Evolutionary conservation across 2,113 vertebrate species (phyloP).

Genomic region (Meles meles): DNA sequence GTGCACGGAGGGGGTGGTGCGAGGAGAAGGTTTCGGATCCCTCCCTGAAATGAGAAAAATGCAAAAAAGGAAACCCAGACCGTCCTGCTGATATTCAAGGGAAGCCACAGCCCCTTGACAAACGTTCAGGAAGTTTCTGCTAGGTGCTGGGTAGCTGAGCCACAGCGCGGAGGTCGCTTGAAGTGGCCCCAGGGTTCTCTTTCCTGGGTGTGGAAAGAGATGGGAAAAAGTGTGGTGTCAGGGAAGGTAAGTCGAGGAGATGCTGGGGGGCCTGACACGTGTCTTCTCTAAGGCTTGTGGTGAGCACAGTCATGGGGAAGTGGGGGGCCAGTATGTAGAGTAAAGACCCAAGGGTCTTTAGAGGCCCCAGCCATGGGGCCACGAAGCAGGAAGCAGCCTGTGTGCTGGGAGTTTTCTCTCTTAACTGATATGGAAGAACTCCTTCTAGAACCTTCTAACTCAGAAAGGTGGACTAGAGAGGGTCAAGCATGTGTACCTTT

Average conservation of each 20-base stretch:
- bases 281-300: not conserved
- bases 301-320: fast-evolving
- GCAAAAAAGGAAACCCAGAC: not conserved
- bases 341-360: not conserved
- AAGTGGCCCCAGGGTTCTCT: not conserved
- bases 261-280: fast-evolving
- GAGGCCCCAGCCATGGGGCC: not conserved
- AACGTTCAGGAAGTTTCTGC: not conserved
- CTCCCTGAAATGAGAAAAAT: not conserved
- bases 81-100: not conserved
- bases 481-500: fast-evolving
- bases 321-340: too few species aligned
- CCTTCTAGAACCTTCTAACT: not conserved
- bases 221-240: fast-evolving
- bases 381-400: not conserved
- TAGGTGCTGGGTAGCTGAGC: not conserved
- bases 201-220: not conserved
- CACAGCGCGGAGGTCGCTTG: fast-evolving
- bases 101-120: not conserved
- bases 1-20: not conserved
- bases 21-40: not conserved
- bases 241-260: not conserved
- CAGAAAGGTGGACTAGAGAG: not conserved
- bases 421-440: not conserved
- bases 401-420: not conserved